Evolutionary conservation across 2,113 vertebrate genomes (phyloP).

Genomic region (Eolophus roseicapilla): DNA sequence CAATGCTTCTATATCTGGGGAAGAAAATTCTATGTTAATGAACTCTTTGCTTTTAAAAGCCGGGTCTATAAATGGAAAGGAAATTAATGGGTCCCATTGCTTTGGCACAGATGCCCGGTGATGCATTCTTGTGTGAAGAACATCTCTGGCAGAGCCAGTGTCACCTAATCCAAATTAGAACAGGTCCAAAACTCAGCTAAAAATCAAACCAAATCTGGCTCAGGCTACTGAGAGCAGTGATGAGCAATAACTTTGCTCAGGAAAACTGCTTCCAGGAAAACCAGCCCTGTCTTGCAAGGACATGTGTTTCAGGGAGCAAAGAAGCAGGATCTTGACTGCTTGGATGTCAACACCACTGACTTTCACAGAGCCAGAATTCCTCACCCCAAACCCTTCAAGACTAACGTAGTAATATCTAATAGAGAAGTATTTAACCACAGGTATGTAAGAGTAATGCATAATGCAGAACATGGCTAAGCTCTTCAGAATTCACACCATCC

Average conservation of each 20-base stretch:
- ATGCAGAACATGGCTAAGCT: background rate
- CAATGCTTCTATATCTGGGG: fast-evolving
- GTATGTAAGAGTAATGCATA: background rate
- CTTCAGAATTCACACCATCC: background rate
- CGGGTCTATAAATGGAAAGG: background rate
- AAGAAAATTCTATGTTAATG: background rate
- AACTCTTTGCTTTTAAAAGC: background rate
- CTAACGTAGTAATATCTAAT: fast-evolving
- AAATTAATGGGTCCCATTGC: background rate
- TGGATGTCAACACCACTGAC: background rate
- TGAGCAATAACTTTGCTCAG: background rate
- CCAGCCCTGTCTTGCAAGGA: background rate
- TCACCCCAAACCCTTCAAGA: background rate
- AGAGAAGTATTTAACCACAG: background rate
- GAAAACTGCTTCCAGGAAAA: background rate
- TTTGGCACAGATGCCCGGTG: background rate
- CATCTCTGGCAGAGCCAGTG: background rate
- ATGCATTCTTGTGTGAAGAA: background rate
- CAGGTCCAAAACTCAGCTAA: background rate
- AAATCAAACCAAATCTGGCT: background rate
- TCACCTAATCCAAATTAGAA: background rate
- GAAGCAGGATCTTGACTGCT: background rate
- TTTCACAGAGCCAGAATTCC: background rate
- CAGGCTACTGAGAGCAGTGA: background rate
- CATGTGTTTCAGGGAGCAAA: background rate